Evolutionary conservation across 2,113 vertebrate genomes (phyloP).

Genomic region (Chascanopsetta lugubris): DNA sequence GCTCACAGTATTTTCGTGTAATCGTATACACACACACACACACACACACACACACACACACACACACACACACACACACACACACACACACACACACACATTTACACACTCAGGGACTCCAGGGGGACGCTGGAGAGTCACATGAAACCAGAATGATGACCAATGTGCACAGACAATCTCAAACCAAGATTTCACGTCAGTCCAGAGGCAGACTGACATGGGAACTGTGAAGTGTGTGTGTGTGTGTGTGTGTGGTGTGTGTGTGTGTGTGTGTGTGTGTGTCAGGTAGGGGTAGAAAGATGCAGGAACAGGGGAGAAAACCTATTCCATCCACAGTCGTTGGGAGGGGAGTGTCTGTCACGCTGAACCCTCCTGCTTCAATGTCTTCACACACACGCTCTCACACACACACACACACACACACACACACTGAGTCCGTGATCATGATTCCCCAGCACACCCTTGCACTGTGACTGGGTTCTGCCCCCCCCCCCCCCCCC

Average conservation of each 20-base stretch:
- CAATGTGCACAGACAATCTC: constrained; percentile 14
- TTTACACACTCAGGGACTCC: not conserved
- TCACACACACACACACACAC: not conserved
- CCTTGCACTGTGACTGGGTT: constrained; percentile 41
- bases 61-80: not conserved
- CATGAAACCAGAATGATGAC: constrained; percentile 23
- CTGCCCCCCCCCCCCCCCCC: constrained; percentile 61
- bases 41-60: not conserved
- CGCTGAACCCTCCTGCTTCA: constrained; percentile 23
- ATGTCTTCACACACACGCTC: constrained; percentile 18
- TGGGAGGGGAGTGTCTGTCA: constrained; percentile 28
- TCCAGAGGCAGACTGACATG: constrained; percentile 6
- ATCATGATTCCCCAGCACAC: constrained; percentile 42
- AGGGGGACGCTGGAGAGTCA: not conserved
- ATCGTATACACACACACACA: constrained; percentile 2
- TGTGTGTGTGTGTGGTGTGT: constrained; percentile 8
- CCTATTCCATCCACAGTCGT: constrained; percentile 22
- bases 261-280: not conserved
- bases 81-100: not conserved
- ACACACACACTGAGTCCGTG: constrained; percentile 33
- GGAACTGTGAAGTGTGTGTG: constrained; percentile 14
- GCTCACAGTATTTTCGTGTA: constrained; percentile 8
- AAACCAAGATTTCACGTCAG: constrained; percentile 15
- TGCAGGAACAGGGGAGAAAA: constrained; percentile 27
- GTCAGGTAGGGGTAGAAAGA: constrained; percentile 9